phyloP scores from a whole-genome alignment of 2,888 invertebrate species.

The Agrilus biguttatus region DNA sequence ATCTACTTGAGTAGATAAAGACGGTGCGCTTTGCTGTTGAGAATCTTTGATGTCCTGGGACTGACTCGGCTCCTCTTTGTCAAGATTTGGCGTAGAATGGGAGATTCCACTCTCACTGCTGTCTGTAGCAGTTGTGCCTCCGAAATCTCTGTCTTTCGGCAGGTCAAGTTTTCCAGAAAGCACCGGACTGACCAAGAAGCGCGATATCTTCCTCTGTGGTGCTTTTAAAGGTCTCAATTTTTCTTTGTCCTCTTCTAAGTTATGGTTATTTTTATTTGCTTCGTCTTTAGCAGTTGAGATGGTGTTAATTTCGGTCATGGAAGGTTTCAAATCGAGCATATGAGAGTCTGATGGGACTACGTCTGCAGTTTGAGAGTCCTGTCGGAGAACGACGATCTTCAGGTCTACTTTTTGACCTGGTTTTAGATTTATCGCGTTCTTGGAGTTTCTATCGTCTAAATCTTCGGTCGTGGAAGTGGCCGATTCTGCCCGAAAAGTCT shows the following conservation, averaged over 20 bases:
- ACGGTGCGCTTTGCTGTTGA: slow-evolving; percentile 2
- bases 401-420: slow-evolving; percentile 26
- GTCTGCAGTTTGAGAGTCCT: slow-evolving; percentile 8
- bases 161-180: slow-evolving; percentile 39
- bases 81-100: background rate
- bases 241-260: slow-evolving; percentile 11
- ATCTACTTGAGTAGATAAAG: background rate
- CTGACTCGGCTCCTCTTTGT: background rate
- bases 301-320: slow-evolving; percentile 1
- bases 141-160: slow-evolving; percentile 26
- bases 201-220: slow-evolving; percentile 57
- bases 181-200: slow-evolving; percentile 72
- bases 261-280: slow-evolving; percentile 7
- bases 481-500: too few species aligned
- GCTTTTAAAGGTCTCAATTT: slow-evolving; percentile 20
- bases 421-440: slow-evolving; percentile 1
- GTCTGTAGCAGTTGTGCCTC: slow-evolving; percentile 5
- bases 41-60: slow-evolving; percentile 1
- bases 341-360: slow-evolving; percentile 4
- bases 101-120: too few species aligned
- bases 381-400: slow-evolving; percentile 22
- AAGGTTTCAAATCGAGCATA: slow-evolving; percentile 1
- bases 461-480: background rate
- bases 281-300: background rate
- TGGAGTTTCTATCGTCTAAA: slow-evolving; percentile 4